These are phyloP conservation scores for Panurus biarmicus DNA, from an alignment of 2,113 vertebrate species.

Conservation along the genomic window DNA sequence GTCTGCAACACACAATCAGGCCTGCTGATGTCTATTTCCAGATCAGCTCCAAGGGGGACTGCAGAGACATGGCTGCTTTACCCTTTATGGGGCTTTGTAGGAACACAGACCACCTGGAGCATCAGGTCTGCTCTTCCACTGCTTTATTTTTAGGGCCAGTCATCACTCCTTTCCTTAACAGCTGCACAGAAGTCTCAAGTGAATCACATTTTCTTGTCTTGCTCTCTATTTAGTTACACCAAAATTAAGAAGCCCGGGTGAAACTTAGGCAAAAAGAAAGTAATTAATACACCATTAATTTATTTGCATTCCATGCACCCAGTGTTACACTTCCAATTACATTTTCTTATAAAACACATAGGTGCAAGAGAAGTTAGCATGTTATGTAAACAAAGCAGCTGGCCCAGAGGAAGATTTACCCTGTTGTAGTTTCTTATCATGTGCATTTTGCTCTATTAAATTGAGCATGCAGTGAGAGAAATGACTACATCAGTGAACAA, in stretches of 20 bases:
- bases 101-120: background rate
- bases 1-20: background rate
- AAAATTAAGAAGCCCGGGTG: background rate
- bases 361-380: background rate
- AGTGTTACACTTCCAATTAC: background rate
- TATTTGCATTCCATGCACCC: background rate
- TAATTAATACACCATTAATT: background rate
- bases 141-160: background rate
- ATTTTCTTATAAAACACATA: background rate
- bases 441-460: background rate
- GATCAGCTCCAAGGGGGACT: background rate
- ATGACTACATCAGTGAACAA: background rate
- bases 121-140: background rate
- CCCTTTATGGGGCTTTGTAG: background rate
- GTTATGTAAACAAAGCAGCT: background rate
- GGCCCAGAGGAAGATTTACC: background rate
- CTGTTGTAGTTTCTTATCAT: background rate
- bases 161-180: background rate
- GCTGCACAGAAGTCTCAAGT: background rate
- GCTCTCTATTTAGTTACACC: background rate
- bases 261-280: background rate
- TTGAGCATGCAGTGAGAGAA: background rate
- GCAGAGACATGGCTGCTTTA: background rate
- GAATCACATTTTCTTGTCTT: background rate
- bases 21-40: background rate